Base-by-base conservation (phyloP, 2,797 vertebrate genomes). In the Sebastes oblongus region DNA sequence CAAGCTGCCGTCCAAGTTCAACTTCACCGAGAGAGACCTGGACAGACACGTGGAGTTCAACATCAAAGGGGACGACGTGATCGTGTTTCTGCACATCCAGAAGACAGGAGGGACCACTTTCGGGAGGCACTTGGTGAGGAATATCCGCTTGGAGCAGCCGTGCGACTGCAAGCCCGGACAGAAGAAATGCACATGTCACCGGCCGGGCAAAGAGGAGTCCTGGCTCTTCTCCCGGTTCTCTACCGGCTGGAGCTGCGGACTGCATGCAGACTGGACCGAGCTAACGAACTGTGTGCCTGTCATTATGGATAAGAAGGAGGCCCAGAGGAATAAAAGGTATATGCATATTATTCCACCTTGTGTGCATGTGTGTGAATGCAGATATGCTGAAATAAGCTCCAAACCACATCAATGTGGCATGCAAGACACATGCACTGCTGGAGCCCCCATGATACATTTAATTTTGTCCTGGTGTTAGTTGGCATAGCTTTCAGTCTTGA, bases 211-310 rank as follows among this genome's bases (percentile, higher is more conserved):
- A 88, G 97, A 98, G 86, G 98, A 99, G 94, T 98, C 98, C 64
- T 99, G 98, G 98, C 97, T 99, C 80, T 99, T 98, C 95, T 99
- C 98, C 20, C 96, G 98, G 81, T 99, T 99, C 95, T 99, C 98
- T 60, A 99, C 98, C 0, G 98, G 98, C 95, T 99, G 98, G 98
- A 99, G 97, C 95, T 99, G 98, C 95, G 98, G 98, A 66, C 95
- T 99, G 95, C 98, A 98, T 67, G 98, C 98, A 8, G 98, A 99
- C 96, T 99, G 98, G 98, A 99, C 98, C 74, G 98, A 99, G 92
- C 97, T 99, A 56, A 98, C 98, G 86, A 99, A 97, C 97, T 99
- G 98, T 81, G 98, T 99, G 18, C 98, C 98, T 8, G 96, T 96
- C 79, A 95, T 99, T 78, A 98, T 99, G 97, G 97, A 97, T 86